These are phyloP conservation scores for Bucorvus abyssinicus DNA, from an alignment of 2,797 vertebrate genomes.

Conservation along the genomic window DNA sequence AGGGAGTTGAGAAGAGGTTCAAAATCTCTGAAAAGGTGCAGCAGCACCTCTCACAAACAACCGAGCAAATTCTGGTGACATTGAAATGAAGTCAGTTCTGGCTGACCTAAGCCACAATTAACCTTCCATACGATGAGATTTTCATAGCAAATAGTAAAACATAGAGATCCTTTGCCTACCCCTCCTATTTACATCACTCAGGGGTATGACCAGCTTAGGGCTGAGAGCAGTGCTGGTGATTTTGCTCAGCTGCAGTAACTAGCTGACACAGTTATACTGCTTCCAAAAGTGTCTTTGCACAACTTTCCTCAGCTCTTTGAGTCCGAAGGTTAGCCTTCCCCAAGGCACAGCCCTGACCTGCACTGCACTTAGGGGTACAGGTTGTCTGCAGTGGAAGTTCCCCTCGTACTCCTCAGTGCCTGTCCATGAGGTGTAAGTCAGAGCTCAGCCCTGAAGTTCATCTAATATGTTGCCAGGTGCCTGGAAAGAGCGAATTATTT, in stretches of 20 bases:
- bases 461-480: background rate
- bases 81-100: background rate
- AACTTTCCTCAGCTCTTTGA: background rate
- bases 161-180: background rate
- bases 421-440: background rate
- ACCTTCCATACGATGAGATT: background rate
- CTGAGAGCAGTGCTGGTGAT: background rate
- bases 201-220: background rate
- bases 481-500: background rate
- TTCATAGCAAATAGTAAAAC: background rate
- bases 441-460: background rate
- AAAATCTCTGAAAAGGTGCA: background rate
- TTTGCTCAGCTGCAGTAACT: background rate
- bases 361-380: background rate
- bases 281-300: background rate
- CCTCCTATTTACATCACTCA: background rate
- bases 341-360: background rate
- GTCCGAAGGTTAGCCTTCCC: background rate
- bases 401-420: accelerated
- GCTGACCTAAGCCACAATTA: background rate
- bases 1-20: background rate
- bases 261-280: accelerated
- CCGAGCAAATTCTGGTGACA: background rate
- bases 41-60: background rate
- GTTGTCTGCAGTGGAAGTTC: background rate